Evolutionary conservation across 2,797 vertebrate species (phyloP), one percentile per base, ranked within the genome.

Genomic region (Amblyraja radiata): DNA sequence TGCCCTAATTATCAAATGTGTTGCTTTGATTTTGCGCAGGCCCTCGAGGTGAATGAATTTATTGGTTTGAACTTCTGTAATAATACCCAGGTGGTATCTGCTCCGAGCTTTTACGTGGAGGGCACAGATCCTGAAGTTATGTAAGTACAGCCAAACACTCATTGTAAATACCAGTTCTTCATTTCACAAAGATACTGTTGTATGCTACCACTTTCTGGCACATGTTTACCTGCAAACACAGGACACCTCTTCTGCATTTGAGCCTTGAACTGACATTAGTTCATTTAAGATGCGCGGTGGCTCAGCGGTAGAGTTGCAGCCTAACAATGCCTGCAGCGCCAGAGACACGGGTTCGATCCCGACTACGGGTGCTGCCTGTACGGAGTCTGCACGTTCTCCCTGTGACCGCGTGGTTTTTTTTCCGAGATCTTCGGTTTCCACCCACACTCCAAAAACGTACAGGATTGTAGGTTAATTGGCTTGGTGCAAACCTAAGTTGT

Each of bases 21-120:
- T 9, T 46, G 9, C 90, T 76, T 76, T 92, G 90, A 16, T 92
- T 92, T 92, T n/a, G 25, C 25, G 92, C 32, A 92, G 90, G 90
- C 90, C 54, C 32, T 92, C 23, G 36, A 92, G 71, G 13, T 92
- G 25, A 92, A 92, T 58, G 90, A 92, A n/a, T 76, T 92, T 74
- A 25, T 58, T 7, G 90, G 90, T 76, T 39, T 92, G 73, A 54
- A 76, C 10, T 92, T 92, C 28, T 92, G 90, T 39, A 92, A 92
- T 39, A 28, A 18, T 23, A 46, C 68, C 58, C 21, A 58, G 16
- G 28, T 21, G 39, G 3, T 68, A 23, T 16, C 5, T 76, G 0
- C 46, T 76, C 7, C 16, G 6, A 76, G 2, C 7, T 5, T 0
- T 39, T 25, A 2, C 32, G 54, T 10, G 10, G 25, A 13, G 6